Conservation (phyloP, 1,140 invertebrate genomes). For the Globodera rostochiensis region DNA sequence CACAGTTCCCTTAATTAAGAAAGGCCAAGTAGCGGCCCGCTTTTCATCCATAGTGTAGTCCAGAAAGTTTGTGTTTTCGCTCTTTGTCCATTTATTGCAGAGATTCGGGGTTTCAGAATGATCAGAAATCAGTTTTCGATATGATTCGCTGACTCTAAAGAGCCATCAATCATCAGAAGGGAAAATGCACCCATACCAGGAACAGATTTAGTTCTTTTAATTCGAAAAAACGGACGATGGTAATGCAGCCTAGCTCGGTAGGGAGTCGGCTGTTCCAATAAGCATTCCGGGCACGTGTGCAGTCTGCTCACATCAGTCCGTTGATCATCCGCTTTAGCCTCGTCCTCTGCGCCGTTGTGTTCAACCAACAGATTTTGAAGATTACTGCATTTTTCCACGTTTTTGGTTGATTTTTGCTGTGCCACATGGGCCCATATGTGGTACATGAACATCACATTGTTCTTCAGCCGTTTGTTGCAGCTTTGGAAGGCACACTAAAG, state of each 20-base stretch:
- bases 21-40: too few species aligned
- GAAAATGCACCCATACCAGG: not conserved
- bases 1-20: too few species aligned
- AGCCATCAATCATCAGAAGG: too few species aligned
- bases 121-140: too few species aligned
- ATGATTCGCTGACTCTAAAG: too few species aligned
- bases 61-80: too few species aligned
- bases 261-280: constrained; percentile 1
- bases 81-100: too few species aligned
- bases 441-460: constrained; percentile 7
- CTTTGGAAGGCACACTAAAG: constrained; percentile 71
- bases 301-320: constrained; percentile 4
- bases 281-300: not conserved
- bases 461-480: constrained; percentile 6
- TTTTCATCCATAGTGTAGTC: too few species aligned
- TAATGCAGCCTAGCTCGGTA: constrained; percentile 3
- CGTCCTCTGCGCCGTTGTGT: not conserved
- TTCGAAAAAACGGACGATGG: not conserved
- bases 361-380: not conserved
- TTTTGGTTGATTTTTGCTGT: not conserved
- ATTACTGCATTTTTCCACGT: not conserved
- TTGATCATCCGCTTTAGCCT: not conserved
- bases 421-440: constrained; percentile 12
- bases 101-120: too few species aligned
- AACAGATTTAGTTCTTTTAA: not conserved